Base-by-base conservation (phyloP, 2,113 vertebrate genomes). In the Nothocercus julius region DNA sequence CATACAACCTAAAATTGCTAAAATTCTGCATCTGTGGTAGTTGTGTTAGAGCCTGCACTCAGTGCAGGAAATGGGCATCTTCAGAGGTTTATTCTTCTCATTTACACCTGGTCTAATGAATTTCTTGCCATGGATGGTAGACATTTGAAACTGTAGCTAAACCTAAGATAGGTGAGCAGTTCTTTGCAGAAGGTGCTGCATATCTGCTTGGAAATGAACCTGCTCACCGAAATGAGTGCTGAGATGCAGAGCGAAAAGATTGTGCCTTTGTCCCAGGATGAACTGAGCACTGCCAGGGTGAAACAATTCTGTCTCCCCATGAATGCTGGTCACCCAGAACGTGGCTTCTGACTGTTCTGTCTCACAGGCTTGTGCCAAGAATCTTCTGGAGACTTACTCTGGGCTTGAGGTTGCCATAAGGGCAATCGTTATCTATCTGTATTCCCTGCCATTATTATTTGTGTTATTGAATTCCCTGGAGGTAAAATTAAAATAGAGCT, bases 401-500 rank as follows among this genome's bases (percentile, higher is more conserved):
- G 53, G 40, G 58, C 54, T 49, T 82, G 82, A 80, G 73, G 58
- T 82, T 92, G 44, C 32, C 8, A 0, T 89, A 89, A 86, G 11
- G 76, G 75, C 3, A 4, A 79, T 89, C 75, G 84, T 95, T 94
- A 96, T 96, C 87, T 85, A 79, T 87, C 85, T 95, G 73, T 79
- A 93, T 90, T 92, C 81, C 51, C 53, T 85, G 79, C 34, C 90
- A 92, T 95, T 92, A 95, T 92, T 96, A 96, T 94, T 95, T 95
- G 74, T 2, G 18, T 81, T 93, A 76, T 17, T 74, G 78, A 94
- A 94, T 94, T 79, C 94, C 87, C 92, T 88, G 36, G 90, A 95
- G 95, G 78, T 69, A 90, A 97, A 97, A 97, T 94, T 93, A 95
- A 96, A 96, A 94, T 61, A 86, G 36, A 89, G 22, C 12, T 74